Evolutionary conservation across 2,797 vertebrate genomes (phyloP), one percentile per base, ranked within the genome.

Genomic region (Hozukius guyotensis): DNA sequence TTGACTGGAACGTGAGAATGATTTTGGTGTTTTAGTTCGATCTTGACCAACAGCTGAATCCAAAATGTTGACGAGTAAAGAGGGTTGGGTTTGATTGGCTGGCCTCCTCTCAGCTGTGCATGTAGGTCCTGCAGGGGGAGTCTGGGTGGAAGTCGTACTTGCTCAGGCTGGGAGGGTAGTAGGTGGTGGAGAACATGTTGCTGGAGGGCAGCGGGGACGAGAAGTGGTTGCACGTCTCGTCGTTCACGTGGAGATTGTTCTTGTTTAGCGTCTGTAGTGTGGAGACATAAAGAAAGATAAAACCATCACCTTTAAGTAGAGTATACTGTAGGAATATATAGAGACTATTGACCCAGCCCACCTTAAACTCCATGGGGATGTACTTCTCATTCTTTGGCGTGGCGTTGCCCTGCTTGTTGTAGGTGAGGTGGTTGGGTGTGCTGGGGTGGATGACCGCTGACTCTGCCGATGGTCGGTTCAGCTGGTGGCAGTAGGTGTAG

Each of bases 291-390:
- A 27, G 8, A 29, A 18, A 38, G 2, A 31, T 42, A 52, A 29
- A 14, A 16, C 6, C 1, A 46, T 27, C 31, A 38, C 38, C 38
- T 42, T 49, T 49, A 49, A 49, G 46, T 20, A 20, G 57, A 32
- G 59, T 24, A 38, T 3, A 16, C 38, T 42, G 14, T 42, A 64
- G 32, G 61, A 3, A 8, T 9, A 5, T 25, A 5, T 5, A 14
- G 13, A 29, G 6, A n/a, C 10, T 27, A 4, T 1, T 2, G 10
- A 22, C 0, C 6, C 92, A 99, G n/a, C 0, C 6, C 92, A 99
- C 98, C 97, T 99, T 98, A 88, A 99, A 99, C 94, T 99, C 98
- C 98, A 99, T 99, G 49, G 97, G 97, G 71, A 97, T 98, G 94
- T 98, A 98, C 87, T 98, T 98, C 94, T 99, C 98, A 0, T 99